Conservation (phyloP, 2,797 vertebrate genomes). For the Hemibagrus guttatus region DNA sequence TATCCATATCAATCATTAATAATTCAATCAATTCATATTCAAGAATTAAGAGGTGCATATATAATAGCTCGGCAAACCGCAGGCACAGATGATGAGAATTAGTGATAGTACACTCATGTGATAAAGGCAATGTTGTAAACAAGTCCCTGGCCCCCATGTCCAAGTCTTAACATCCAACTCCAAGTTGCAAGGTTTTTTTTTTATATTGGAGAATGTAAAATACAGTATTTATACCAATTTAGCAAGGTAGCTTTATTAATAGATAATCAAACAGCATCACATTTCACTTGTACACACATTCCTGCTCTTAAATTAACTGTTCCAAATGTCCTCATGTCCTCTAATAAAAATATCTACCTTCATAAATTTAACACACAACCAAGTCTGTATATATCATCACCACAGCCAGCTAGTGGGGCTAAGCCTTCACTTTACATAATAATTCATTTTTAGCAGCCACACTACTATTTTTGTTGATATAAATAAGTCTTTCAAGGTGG, state of each 20-base stretch:
- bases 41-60: not conserved
- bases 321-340: not conserved
- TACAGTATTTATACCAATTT: not conserved
- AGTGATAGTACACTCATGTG: conserved; percentile 5
- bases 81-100: not conserved
- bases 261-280: not conserved
- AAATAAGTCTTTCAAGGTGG: too few relatives aligned
- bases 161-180: not conserved
- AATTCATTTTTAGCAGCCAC: not conserved
- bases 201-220: not conserved
- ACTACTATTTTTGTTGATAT: not conserved
- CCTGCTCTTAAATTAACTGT: not conserved
- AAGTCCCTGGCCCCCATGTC: not conserved
- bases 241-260: not conserved
- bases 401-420: not conserved
- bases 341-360: not conserved
- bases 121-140: not conserved
- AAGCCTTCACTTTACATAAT: not conserved
- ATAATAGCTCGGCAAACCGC: conserved; percentile 6
- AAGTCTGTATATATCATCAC: not conserved
- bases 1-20: too few relatives aligned
- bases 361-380: not conserved
- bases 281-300: not conserved
- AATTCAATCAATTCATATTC: conserved; percentile 15
- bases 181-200: not conserved